Evolutionary conservation across 2,888 invertebrate genomes (phyloP).

Genomic region (Leptarthrus brevirostris): DNA sequence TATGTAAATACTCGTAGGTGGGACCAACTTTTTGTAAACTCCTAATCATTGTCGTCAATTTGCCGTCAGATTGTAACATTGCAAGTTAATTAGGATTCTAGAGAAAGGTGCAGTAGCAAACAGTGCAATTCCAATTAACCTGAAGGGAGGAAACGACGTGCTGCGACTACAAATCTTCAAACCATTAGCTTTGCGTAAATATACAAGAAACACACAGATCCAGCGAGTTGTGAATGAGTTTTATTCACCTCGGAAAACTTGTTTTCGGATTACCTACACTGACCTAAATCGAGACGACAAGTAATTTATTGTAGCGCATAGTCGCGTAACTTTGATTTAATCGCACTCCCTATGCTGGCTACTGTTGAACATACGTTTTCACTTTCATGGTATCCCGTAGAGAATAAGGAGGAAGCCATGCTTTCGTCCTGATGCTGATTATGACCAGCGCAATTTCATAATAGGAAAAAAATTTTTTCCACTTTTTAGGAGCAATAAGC

Average conservation of each 20-base stretch:
- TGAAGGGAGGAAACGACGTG: constrained; percentile 38
- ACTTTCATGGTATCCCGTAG: constrained; percentile 4
- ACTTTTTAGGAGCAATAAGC: too few relatives aligned
- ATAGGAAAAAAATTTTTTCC: too few relatives aligned
- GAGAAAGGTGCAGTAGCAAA: constrained; percentile 27
- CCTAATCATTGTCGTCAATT: constrained; percentile 34
- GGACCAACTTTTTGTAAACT: too few relatives aligned
- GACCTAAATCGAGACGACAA: constrained; percentile 33
- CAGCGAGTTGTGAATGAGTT: constrained; percentile 7
- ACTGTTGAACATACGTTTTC: constrained; percentile 21
- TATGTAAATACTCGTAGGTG: too few relatives aligned
- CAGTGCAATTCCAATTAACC: constrained; percentile 38
- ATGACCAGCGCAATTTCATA: too few relatives aligned
- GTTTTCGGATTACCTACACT: constrained; percentile 39
- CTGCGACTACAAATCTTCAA: neutral
- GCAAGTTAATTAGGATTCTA: constrained; percentile 40
- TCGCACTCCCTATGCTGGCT: neutral
- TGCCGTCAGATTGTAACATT: constrained; percentile 17
- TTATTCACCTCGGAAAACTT: constrained; percentile 5
- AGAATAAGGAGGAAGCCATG: too few relatives aligned
- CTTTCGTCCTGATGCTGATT: too few relatives aligned
- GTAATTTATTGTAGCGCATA: constrained; percentile 22
- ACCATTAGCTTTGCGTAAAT: neutral
- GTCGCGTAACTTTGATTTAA: constrained; percentile 15
- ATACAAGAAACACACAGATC: neutral